phyloP scores from a whole-genome alignment of 1,140 invertebrate species.

The Zophobas atratus region DNA sequence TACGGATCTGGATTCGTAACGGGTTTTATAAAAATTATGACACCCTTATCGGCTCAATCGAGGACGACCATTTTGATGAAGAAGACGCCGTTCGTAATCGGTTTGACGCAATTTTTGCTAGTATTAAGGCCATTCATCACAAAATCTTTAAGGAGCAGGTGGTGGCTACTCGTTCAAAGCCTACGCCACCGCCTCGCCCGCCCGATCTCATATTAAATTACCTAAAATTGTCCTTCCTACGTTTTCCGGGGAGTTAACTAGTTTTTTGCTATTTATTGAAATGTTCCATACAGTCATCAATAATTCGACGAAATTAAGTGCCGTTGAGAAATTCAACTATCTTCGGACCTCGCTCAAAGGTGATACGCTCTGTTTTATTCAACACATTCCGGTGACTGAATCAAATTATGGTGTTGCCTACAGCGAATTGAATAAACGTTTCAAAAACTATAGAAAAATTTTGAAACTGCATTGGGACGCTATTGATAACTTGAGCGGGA shows the following conservation, averaged over 20 bases:
- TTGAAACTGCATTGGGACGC: not conserved
- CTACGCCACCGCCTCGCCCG: too few relatives aligned
- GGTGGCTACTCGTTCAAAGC: too few relatives aligned
- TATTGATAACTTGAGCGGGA: not conserved
- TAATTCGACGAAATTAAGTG: conserved; percentile 3
- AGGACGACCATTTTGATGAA: too few relatives aligned
- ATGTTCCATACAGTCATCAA: conserved; percentile 16
- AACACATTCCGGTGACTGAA: conserved; percentile 3
- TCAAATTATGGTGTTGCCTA: conserved; percentile 16
- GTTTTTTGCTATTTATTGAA: conserved; percentile 10
- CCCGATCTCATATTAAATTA: not conserved
- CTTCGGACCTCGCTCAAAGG: conserved; percentile 12
- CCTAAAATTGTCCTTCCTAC: conserved; percentile 1
- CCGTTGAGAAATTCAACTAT: conserved; percentile 44
- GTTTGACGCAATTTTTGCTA: too few relatives aligned
- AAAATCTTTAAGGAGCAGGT: too few relatives aligned
- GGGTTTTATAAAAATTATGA: too few relatives aligned
- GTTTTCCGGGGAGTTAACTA: conserved; percentile 19
- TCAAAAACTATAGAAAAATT: not conserved
- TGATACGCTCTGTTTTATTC: not conserved
- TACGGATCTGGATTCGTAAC: too few relatives aligned
- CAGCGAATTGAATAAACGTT: not conserved
- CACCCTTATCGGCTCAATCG: too few relatives aligned
- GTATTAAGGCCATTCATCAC: too few relatives aligned
- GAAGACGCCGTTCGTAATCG: too few relatives aligned